Percentiles rank a stretch among this genome's conserved stretches.
Evolutionary conservation across 53 echinoderm and acorn worm genomes (phyloP).

Genomic region (Antedon mediterranea): DNA sequence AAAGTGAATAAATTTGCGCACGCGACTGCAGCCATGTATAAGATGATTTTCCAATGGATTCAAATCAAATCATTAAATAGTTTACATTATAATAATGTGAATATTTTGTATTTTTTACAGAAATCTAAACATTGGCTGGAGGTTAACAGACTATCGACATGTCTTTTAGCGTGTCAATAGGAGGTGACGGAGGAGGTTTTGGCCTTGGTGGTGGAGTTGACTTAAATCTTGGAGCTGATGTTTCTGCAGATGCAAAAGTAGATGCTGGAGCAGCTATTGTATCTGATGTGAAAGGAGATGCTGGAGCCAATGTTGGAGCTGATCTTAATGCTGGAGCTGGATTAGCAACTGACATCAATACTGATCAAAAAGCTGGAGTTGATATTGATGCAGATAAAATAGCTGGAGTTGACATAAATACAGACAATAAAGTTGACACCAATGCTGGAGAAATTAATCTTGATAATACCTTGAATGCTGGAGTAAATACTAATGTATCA

Average conservation of each 20-base stretch:
- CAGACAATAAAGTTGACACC: background rate
- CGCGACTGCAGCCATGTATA: no score
- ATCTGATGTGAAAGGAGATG: background rate
- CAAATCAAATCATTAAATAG: no score
- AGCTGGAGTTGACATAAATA: background rate
- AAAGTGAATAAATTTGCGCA: no score
- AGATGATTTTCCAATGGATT: no score
- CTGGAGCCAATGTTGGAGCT: background rate
- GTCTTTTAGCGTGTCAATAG: background rate
- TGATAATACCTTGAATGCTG: background rate
- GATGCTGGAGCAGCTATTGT: constrained; percentile 12
- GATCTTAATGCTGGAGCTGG: background rate
- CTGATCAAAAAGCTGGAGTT: background rate
- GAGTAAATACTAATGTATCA: background rate
- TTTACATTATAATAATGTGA: no score
- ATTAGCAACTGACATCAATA: background rate
- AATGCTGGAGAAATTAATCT: background rate
- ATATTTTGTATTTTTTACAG: background rate
- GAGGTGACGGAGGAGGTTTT: constrained; percentile 18
- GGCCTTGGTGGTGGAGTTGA: constrained; percentile 12
- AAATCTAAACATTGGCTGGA: background rate
- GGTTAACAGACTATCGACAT: background rate
- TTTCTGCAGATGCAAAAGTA: constrained; percentile 30
- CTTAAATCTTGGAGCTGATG: constrained; percentile 44
- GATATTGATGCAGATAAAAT: background rate